Evolutionary conservation across 2,797 vertebrate genomes (phyloP), one percentile per base, ranked within the genome.

Genomic region (Gambelia wislizenii): DNA sequence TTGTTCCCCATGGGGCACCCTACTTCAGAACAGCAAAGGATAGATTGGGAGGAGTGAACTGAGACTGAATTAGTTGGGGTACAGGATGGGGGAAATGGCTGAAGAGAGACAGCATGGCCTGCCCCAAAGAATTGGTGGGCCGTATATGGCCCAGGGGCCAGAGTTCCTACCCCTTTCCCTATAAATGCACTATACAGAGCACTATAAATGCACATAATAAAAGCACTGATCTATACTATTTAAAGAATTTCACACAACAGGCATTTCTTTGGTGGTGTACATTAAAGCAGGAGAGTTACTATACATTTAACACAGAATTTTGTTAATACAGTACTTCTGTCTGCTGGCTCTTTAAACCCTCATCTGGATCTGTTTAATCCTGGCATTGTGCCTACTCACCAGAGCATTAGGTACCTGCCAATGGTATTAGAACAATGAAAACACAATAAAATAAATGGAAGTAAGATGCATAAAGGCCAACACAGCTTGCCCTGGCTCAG

Each of bases 351-450:
- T 67, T 36, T 36, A 64, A 33, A 22, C 33, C 39, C 0, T 72
- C 33, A 91, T 84, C 49, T 67, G 5, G 3, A 49, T 83, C 9
- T 61, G 76, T 84, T 76, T 87, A 83, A 85, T 59, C 36, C n/a
- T 77, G 4, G 25, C n/a, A 70, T 44, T 75, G 39, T 52, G 36
- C 67, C 54, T 49, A 10, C 18, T 56, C 18, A 49, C 33, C 64
- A 76, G 88, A 88, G 59, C 4, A 18, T 70, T n/a, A 30, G 30
- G 82, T 83, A 70, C 33, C 64, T 6, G 56, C 59, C 76, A 83
- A 85, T 69, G 85, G 86, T 72, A 90, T 89, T n/a, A 36, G 75
- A 84, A 84, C 70, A 85, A 87, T 77, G 59, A 74, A 83, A 83
- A 87, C 67, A 75, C 44, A 64, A 49, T 86, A 47, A 86, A 90